Base-by-base conservation (phyloP, 2,888 invertebrate genomes). In the Nezara viridula region DNA sequence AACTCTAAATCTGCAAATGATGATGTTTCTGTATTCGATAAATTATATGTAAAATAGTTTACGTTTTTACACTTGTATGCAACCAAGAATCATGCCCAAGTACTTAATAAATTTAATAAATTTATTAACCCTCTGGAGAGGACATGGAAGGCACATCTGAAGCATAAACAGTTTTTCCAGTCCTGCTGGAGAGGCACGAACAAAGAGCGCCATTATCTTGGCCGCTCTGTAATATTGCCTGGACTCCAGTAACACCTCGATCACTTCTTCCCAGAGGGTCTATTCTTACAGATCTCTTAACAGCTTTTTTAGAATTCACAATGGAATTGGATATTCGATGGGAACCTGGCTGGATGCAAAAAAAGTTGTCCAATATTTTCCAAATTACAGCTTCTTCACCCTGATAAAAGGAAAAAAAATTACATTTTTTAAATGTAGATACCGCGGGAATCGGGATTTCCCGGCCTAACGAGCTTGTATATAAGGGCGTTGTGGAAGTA, bases 271-370 rank as follows among this genome's bases (percentile, higher is more conserved):
- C 44, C 81, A 44, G 81, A 47, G 44, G 44, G n/a, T 81, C 81
- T 81, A 81, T 81, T 81, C 81, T 81, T 81, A 81, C n/a, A n/a
- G 24, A 19, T 44, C 81, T 66, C 27, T 27, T 73, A 73, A 73
- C 66, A 73, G 66, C 66, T 73, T 73, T 81, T 81, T 81, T 44
- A 32, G 81, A 47, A 81, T 81, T 81, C 81, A 81, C 81, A 81
- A 81, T 44, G 81, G 81, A 81, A 81, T 81, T 81, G 81, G 81
- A 81, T 81, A 81, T 44, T 81, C 81, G 40, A 44, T 81, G 81
- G 81, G 81, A 81, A 81, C 81, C 81, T 47, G 81, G 14, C 81
- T 7, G 7, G 81, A 47, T 47, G 81, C 81, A 81, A 81, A 81
- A 81, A 81, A 47, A 81, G 44, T 40, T 24, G 44, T 81, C 44